Evolutionary conservation across 2,888 invertebrate genomes (phyloP).

Genomic region (Drosophila siamana): DNA sequence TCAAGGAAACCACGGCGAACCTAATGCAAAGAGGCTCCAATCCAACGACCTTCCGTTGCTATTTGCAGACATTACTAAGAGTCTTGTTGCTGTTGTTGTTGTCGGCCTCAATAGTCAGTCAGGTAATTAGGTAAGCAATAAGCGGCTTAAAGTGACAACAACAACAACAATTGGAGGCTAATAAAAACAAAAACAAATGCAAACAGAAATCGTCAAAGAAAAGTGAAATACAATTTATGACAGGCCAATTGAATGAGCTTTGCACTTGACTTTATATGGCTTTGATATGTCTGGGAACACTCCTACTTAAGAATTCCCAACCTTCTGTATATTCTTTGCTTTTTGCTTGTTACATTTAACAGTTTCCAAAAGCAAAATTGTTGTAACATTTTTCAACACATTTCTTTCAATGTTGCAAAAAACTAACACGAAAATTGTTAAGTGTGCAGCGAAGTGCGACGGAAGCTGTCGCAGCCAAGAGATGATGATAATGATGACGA

Average conservation of each 20-base stretch:
- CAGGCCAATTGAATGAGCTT: conserved; percentile 19
- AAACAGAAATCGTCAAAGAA: conserved; percentile 30
- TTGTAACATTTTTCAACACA: not conserved
- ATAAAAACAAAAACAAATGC: conserved; percentile 30
- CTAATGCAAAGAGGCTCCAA: conserved; percentile 7
- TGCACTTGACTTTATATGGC: conserved; percentile 20
- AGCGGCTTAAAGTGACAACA: conserved; percentile 70
- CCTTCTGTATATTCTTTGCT: not conserved
- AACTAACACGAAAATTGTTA: conserved; percentile 23
- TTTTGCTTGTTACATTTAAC: not conserved
- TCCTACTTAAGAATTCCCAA: not conserved
- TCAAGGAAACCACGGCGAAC: conserved; percentile 17
- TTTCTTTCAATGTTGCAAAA: conserved; percentile 8
- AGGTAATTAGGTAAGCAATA: conserved; percentile 74
- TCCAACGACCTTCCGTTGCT: conserved; percentile 23
- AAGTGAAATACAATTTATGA: conserved; percentile 42
- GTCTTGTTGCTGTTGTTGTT: conserved; percentile 35
- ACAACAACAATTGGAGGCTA: conserved; percentile 30
- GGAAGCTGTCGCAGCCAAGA: conserved; percentile 25
- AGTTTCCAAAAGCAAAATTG: not conserved
- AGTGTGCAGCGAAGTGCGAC: conserved; percentile 41
- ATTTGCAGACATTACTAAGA: conserved; percentile 47
- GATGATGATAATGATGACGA: conserved; percentile 12
- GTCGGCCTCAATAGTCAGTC: conserved; percentile 52
- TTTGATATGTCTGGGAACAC: conserved; percentile 6